A percentile compares a stretch with the other conserved stretches of the same genome.
Evolutionary conservation across 2,797 vertebrate genomes (phyloP).

Genomic region (Labroides dimidiatus): DNA sequence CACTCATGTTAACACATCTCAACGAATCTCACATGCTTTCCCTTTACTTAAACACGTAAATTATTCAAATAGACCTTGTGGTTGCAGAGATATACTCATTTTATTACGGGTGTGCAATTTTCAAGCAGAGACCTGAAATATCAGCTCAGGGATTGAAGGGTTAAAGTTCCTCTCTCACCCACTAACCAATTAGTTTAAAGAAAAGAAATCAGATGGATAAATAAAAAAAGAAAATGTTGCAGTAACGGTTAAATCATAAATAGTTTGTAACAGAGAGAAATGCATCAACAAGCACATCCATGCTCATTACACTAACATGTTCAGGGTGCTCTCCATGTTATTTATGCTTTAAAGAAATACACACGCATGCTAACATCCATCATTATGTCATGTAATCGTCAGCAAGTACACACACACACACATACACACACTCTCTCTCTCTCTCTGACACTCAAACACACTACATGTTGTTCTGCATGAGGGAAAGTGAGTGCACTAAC

Average conservation of each 20-base stretch:
- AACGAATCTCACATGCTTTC: too few species aligned
- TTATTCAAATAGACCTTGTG: too few species aligned
- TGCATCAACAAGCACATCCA: not conserved
- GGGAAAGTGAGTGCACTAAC: slow-evolving; percentile 27
- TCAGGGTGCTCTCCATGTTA: slow-evolving; percentile 1
- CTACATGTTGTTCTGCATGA: slow-evolving; percentile 22
- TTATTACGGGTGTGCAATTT: too few species aligned
- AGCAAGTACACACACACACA: slow-evolving; percentile 21
- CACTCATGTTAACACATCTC: too few species aligned
- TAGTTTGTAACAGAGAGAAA: not conserved
- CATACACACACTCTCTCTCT: not conserved
- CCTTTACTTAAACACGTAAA: too few species aligned
- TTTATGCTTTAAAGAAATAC: slow-evolving; percentile 21
- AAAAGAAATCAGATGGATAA: not conserved
- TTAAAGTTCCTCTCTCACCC: too few species aligned
- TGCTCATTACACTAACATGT: slow-evolving; percentile 8
- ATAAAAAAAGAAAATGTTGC: too few species aligned
- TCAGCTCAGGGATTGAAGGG: too few species aligned
- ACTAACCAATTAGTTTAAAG: too few species aligned
- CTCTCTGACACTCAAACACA: not conserved
- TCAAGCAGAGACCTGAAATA: too few species aligned
- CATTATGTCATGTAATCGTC: not conserved
- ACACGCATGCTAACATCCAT: slow-evolving; percentile 5
- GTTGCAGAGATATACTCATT: too few species aligned
- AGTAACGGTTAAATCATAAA: not conserved